phyloP scores from a whole-genome alignment of 2,888 invertebrate species.

The Asteroscopus sphinx region DNA sequence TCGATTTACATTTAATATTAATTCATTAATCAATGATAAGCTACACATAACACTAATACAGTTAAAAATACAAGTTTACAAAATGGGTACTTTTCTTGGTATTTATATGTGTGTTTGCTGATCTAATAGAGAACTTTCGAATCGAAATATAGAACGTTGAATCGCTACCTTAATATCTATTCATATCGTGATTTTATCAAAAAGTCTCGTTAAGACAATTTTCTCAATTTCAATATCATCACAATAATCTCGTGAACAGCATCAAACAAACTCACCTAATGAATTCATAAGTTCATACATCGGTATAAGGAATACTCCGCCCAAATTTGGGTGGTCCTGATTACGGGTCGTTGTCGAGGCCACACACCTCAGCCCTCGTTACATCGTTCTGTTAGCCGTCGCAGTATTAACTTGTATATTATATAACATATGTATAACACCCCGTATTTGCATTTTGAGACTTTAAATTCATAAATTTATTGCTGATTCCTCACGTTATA shows the following conservation, averaged over 20 bases:
- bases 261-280: slow-evolving; percentile 9
- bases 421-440: no score
- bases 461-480: slow-evolving; percentile 70
- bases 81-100: no score
- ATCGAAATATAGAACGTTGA: no score
- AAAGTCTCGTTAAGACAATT: background rate
- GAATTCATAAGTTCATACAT: slow-evolving; percentile 6
- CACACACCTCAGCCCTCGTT: slow-evolving; percentile 65
- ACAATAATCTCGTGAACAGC: background rate
- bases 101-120: no score
- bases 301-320: slow-evolving; percentile 30
- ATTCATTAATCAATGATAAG: no score
- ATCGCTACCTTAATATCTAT: no score
- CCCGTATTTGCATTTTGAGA: slow-evolving; percentile 61
- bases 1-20: no score
- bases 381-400: slow-evolving; percentile 64
- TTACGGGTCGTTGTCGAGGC: slow-evolving; percentile 58
- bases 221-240: background rate
- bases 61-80: no score
- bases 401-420: slow-evolving; percentile 64
- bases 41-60: no score
- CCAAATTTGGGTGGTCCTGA: slow-evolving; percentile 68
- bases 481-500: slow-evolving; percentile 48
- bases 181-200: background rate
- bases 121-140: no score